Evolutionary conservation across 2,888 invertebrate species (phyloP).

Genomic region (Laothoe populi): DNA sequence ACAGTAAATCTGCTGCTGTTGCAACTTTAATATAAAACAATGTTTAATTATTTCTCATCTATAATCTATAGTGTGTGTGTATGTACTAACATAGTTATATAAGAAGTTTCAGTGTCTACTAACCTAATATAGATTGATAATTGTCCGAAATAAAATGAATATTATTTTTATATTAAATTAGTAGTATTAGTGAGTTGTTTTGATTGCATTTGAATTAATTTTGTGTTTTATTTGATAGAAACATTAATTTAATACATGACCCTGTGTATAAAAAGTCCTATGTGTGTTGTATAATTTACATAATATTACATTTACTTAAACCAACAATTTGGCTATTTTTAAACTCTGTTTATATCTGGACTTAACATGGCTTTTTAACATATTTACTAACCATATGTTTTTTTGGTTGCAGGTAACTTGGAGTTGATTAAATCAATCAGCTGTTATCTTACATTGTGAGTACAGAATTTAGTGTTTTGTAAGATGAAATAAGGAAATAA

Average conservation of each 20-base stretch:
- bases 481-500: too few species aligned
- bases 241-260: too few species aligned
- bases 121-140: too few species aligned
- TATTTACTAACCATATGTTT: neutral
- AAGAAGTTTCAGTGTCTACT: too few species aligned
- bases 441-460: neutral
- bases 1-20: neutral
- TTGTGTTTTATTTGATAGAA: neutral
- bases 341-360: neutral
- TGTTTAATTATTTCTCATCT: constrained; percentile 1
- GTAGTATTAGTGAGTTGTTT: too few species aligned
- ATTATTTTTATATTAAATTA: too few species aligned
- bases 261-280: too few species aligned
- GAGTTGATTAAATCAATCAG: neutral
- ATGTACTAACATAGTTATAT: too few species aligned
- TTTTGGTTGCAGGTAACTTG: constrained; percentile 6
- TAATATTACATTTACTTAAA: too few species aligned
- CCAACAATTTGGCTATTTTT: too few species aligned
- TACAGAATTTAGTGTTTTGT: neutral
- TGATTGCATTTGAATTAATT: neutral
- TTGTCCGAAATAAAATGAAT: too few species aligned
- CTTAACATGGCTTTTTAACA: neutral
- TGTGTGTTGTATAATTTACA: too few species aligned
- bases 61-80: constrained; percentile 22
- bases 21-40: neutral